A percentile compares a stretch with the other conserved stretches of the same genome.
Evolutionary conservation across 1,140 invertebrate genomes (phyloP).

Genomic region (Bombus sibiricus): DNA sequence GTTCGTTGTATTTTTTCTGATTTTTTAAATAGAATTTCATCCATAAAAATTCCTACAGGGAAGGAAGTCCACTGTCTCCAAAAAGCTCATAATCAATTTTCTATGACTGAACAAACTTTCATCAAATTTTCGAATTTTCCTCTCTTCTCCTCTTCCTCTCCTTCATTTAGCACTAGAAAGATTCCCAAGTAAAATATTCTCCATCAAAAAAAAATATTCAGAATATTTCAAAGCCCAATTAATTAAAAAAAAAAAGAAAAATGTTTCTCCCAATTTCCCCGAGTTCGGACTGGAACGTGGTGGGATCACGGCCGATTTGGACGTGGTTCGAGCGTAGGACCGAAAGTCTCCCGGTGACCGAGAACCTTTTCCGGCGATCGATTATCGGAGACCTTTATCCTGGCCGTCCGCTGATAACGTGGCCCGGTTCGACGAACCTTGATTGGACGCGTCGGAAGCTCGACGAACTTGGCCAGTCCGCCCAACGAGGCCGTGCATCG

Average conservation of each 20-base stretch:
- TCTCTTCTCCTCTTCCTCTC: too few relatives aligned
- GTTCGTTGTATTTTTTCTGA: too few relatives aligned
- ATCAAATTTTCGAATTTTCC: too few relatives aligned
- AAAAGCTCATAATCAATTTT: too few relatives aligned
- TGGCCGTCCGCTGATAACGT: constrained; percentile 21
- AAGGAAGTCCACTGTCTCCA: too few relatives aligned
- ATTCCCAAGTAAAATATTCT: too few relatives aligned
- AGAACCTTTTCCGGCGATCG: constrained; percentile 56
- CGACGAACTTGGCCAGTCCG: constrained; percentile 48
- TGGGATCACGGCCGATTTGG: not conserved
- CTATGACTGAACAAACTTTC: too few relatives aligned
- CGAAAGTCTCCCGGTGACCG: constrained; percentile 42
- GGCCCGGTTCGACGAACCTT: constrained; percentile 41
- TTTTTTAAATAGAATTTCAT: too few relatives aligned
- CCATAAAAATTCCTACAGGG: too few relatives aligned
- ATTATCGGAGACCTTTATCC: constrained; percentile 55
- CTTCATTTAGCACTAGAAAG: too few relatives aligned
- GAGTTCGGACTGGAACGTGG: not conserved
- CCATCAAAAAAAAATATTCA: too few relatives aligned
- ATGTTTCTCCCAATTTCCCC: not conserved
- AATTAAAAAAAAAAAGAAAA: not conserved
- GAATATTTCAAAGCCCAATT: not conserved
- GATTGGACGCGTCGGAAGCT: constrained; percentile 43
- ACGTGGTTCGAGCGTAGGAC: not conserved
- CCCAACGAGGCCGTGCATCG: constrained; percentile 1